phyloP scores from a whole-genome alignment of 35 echinoderm and acorn worm genomes.

The Antedon bifida region DNA sequence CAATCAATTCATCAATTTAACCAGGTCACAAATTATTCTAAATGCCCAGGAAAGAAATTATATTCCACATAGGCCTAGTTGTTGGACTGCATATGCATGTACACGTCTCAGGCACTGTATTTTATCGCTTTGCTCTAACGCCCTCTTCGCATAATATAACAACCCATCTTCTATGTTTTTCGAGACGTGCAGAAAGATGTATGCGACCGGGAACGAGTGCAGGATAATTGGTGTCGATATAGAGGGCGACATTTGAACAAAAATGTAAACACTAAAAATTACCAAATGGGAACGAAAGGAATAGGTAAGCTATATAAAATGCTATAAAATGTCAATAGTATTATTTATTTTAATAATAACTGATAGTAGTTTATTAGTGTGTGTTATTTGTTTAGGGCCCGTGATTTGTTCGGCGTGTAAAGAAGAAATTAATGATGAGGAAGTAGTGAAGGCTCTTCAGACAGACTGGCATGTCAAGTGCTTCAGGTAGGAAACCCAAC shows the following conservation, averaged over 20 bases:
- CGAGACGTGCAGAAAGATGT: no score
- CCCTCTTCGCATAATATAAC: no score
- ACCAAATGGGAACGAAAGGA: not conserved
- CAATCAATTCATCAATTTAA: no score
- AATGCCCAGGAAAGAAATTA: no score
- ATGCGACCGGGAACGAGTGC: not conserved
- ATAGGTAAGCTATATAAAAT: not conserved
- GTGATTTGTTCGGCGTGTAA: not conserved
- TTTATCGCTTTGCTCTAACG: no score
- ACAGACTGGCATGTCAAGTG: not conserved
- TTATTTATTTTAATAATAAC: not conserved
- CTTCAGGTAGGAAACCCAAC: not conserved
- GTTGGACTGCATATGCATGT: no score
- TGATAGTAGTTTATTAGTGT: not conserved
- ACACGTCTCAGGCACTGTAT: no score
- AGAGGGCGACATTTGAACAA: not conserved
- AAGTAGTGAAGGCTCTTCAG: not conserved
- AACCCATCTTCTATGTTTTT: no score
- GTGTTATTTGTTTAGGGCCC: not conserved
- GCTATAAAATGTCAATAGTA: not conserved
- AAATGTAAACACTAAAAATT: not conserved
- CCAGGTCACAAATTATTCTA: no score
- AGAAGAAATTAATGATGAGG: not conserved
- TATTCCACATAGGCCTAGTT: no score
- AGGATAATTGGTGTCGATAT: not conserved